Evolutionary conservation across 2,113 vertebrate genomes (phyloP), one percentile per base, ranked within the genome.

Genomic region (Sinocyclocheilus anshuiensis): DNA sequence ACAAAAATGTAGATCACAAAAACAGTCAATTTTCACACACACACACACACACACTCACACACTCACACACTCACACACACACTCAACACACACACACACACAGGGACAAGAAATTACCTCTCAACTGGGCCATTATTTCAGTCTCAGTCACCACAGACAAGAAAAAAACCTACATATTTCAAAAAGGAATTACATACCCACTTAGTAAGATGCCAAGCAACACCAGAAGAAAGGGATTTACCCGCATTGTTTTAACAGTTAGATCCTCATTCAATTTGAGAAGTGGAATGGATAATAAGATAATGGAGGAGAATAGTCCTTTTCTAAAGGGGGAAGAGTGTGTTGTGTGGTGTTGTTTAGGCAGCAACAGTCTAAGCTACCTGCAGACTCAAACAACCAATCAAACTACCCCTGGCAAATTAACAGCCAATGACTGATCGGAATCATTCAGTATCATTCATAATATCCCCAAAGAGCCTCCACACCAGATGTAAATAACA

Each of bases 181-280:
- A 39, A 24, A 24, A 61, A 42, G 18, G 4, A 61, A 42, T 39
- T 16, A 80, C 57, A 42, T 42, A 79, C 77, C 77, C 77, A 18
- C 57, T 80, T 36, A 80, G 29, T 61, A 80, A 42, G 11, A 61
- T 63, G 36, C 2, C 78, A 80, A 80, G 5, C 6, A 80, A 61
- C 77, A 80, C 29, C 33, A 63, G 20, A 61, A 79, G 26, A 61
- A n/a, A 22, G 12, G 78, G 6, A 61, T 61, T n/a, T 16, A 20
- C 61, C n/a, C 12, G 33, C 55, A 61, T 80, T 42, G 20, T 61
- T 79, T 79, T 79, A 36, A 18, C 15, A 55, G 0, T 94, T 18
- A 3, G 3, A 13, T 50, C 20, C 42, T 50, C 6, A 50, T 50
- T 26, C 13, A 26, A 10, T n/a, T 48, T 48, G 39, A 50, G 39